Base-by-base conservation (phyloP, 2,888 invertebrate genomes). In the Drosophila mimica region DNA sequence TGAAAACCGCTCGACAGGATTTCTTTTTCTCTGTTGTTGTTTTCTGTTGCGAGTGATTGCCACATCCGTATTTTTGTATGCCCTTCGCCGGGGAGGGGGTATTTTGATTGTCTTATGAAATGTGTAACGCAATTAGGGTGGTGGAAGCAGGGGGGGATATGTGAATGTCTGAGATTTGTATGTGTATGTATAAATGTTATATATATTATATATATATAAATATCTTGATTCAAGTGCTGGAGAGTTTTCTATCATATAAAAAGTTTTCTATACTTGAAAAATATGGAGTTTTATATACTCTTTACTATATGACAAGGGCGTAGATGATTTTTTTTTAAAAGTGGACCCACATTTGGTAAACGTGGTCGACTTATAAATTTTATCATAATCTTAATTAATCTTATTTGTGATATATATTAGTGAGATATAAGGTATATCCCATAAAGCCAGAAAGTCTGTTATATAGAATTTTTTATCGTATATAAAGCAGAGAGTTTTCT, bases 1-100 rank as follows among this genome's bases (percentile, higher is more conserved):
- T 91, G 91, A 85, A 85, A 84, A 85, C 46, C 60, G 82, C 85
- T 81, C 90, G 91, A 90, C 92, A 91, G 90, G 90, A 91, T 89
- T 89, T 70, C 72, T 40, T 30, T 11, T 51, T 13, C 30, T 40
- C 25, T 86, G 34, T 54, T 25, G 34, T 34, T 36, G 36, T 36
- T 36, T 36, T 17, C 36, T 36, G 57, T 88, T 46, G 20, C 1
- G 25, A 25, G 46, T 46, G 92, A 91, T 92, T 92, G 91, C 90
- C 90, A 91, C 90, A 91, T 91, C 92, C 91, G 92, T 90, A 81
- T 82, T 87, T 87, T 70, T 68, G 40, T 58, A 68, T 33, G 54
- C 68, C 46, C 56, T 54, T 33, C 25, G 25, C 30, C 3, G 7
- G 4, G 6, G 20, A 56, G n/a, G 48, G 68, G 56, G 28, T 49